Percentiles rank a stretch among this genome's conserved stretches.
Evolutionary conservation across 2,888 invertebrate genomes (phyloP).

Genomic region (Molorchus minor): DNA sequence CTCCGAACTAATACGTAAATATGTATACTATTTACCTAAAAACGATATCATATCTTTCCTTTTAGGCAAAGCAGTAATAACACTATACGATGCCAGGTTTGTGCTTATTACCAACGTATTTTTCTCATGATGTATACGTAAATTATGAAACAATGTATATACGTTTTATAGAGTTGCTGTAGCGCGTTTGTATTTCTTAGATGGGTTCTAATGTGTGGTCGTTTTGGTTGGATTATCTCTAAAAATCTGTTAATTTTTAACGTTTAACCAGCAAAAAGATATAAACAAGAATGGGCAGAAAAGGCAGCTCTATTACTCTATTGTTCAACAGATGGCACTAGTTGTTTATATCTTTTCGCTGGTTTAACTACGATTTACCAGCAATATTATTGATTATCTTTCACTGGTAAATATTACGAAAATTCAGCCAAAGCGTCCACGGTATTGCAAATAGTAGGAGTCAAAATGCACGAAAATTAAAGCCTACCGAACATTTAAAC

Average conservation of each 20-base stretch:
- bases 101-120: conserved; percentile 16
- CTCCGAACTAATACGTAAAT: conserved; percentile 6
- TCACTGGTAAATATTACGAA: too few species aligned
- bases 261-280: too few species aligned
- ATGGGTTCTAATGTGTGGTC: too few species aligned
- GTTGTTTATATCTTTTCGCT: too few species aligned
- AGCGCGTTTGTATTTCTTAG: conserved; percentile 43
- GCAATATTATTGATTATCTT: too few species aligned
- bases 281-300: too few species aligned
- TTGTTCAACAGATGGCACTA: too few species aligned
- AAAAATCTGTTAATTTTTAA: too few species aligned
- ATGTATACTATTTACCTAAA: conserved; percentile 13
- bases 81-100: not conserved
- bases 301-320: too few species aligned
- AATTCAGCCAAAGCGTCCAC: too few species aligned
- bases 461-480: not conserved
- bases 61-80: not conserved
- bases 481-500: conserved; percentile 10
- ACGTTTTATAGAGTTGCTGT: conserved; percentile 51
- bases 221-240: too few species aligned
- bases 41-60: conserved; percentile 14
- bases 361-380: too few species aligned
- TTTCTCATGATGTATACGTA: conserved; percentile 52
- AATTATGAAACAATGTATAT: conserved; percentile 55
- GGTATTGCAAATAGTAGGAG: conserved; percentile 14